Evolutionary conservation across 2,113 vertebrate genomes (phyloP), one percentile per base, ranked within the genome.

Genomic region (Silurus meridionalis): DNA sequence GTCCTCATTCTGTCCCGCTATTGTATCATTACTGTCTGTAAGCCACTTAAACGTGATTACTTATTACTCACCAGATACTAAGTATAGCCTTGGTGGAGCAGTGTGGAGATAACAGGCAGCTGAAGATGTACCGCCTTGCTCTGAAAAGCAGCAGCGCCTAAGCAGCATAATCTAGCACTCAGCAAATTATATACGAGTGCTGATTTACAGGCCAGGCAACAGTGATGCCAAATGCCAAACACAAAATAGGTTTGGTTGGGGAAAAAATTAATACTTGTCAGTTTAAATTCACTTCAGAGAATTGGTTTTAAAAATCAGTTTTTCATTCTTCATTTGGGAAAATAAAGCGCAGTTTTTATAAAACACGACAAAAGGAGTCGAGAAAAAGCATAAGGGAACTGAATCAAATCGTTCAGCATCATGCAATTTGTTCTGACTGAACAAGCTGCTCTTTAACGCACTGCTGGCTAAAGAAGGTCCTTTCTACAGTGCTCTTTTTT

Each of bases 41-140:
- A 90, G 90, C 93, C 92, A 90, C 92, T 92, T 90, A 90, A 85
- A 89, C 91, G 90, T 89, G 91, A 92, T 92, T 93, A 93, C 91
- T 93, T 93, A 94, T 94, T 95, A 95, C 92, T 93, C 91, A 92
- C 93, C 89, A 67, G 89, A 90, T 92, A 89, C 94, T 94, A 94
- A 94, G 94, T 94, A 93, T 94, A 95, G 93, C 92, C 85, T 88
- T 89, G 90, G 88, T 88, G 90, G 61, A 90, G 91, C 93, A 90
- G 90, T 63, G 88, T 79, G 79, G 88, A 87, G 88, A 91, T 88
- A 83, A 90, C 90, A 93, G 91, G 92, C 93, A 93, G 93, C 93
- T 95, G 94, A 81, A 92, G 89, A 93, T 90, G 91, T 88, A 87
- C 64, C 85, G 75, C 88, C 88, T 89, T 84, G 88, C 87, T 86